A percentile compares a stretch with the other conserved stretches of the same genome.
phyloP scores from a whole-genome alignment of 2,113 vertebrate genomes.

The Acanthochromis polyacanthus region DNA sequence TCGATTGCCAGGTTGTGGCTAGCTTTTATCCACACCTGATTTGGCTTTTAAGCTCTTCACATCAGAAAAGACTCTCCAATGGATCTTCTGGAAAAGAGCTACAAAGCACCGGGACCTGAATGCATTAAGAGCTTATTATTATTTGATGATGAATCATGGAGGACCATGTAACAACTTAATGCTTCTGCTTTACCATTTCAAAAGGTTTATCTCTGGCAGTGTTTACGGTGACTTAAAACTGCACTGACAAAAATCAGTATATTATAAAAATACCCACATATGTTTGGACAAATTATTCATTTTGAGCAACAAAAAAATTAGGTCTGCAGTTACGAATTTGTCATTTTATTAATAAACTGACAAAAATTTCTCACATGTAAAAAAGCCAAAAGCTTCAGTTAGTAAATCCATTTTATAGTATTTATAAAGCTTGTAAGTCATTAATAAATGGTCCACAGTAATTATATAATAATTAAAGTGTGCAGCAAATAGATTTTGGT shows the following conservation, averaged over 20 bases:
- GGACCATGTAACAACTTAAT: too few species aligned
- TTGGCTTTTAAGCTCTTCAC: not conserved
- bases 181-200: too few species aligned
- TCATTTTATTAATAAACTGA: not conserved
- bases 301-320: not conserved
- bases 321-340: not conserved
- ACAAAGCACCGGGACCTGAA: not conserved
- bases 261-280: too few species aligned
- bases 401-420: not conserved
- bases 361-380: not conserved
- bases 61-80: not conserved
- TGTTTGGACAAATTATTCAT: too few species aligned
- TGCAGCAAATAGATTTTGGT: not conserved
- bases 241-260: too few species aligned
- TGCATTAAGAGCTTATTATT: not conserved
- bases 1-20: conserved; percentile 1
- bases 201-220: too few species aligned
- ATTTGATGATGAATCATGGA: not conserved
- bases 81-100: not conserved
- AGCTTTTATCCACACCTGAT: not conserved
- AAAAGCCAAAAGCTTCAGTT: not conserved
- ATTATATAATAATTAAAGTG: not conserved
- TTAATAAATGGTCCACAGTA: not conserved
- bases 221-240: too few species aligned
- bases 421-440: not conserved